These are phyloP conservation scores for Cyclina sinensis DNA, from an alignment of 1,140 invertebrate species.

Conservation along the genomic window DNA sequence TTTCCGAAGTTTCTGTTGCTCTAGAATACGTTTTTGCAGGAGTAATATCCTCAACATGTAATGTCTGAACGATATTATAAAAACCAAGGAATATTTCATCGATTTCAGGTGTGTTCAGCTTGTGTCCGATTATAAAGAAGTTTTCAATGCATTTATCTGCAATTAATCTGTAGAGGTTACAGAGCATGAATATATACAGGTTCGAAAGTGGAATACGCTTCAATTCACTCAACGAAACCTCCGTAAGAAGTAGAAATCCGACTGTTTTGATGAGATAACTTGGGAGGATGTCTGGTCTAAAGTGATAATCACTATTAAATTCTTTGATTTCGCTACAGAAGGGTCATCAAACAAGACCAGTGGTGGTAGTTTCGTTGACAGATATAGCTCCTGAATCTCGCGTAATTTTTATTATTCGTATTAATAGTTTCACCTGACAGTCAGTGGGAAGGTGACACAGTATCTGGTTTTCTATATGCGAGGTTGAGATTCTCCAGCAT, in stretches of 20 bases:
- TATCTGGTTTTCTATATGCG: slow-evolving; percentile 33
- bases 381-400: neutral
- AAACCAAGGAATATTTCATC: slow-evolving; percentile 60
- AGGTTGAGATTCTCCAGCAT: slow-evolving; percentile 55
- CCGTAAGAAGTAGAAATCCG: neutral
- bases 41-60: too few species aligned
- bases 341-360: neutral
- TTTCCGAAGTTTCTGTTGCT: too few species aligned
- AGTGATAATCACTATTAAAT: neutral
- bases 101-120: slow-evolving; percentile 28
- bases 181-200: neutral
- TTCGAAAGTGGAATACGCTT: neutral
- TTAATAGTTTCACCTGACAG: neutral
- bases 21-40: too few species aligned
- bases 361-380: neutral
- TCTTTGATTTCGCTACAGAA: neutral
- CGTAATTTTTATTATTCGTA: neutral
- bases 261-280: slow-evolving; percentile 1
- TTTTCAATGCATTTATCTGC: neutral
- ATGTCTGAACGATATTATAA: neutral
- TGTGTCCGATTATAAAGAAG: slow-evolving; percentile 41
- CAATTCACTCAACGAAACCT: neutral
- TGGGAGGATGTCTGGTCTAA: neutral
- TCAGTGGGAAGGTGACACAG: neutral
- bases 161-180: neutral